Base-by-base conservation (phyloP, 2,888 invertebrate species). In the Aporophyla nigra region DNA sequence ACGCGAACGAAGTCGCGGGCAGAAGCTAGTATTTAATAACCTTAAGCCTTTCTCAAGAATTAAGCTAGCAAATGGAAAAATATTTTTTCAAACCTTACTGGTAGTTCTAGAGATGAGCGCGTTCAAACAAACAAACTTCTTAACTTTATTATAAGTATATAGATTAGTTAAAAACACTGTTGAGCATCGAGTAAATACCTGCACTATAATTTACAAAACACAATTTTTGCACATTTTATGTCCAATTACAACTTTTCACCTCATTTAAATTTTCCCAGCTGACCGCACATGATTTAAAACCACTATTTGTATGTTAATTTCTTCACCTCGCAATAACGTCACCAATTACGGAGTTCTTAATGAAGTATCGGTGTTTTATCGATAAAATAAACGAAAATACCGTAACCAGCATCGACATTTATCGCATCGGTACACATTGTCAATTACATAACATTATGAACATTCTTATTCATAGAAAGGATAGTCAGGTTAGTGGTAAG, bases 271-370 rank as follows among this genome's bases (percentile, higher is more conserved):
- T 21, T n/a, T 70, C 49, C 27, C 71, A 33, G 40, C 27, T 54
- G 67, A 79, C 70, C 51, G 19, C 58, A 56, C 59, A 27, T 82
- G 58, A 59, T 63, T 83, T 62, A 79, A 82, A 79, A 69, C 54
- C 43, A 67, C 62, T 72, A 75, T 70, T 65, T 69, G 56, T 43
- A 80, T 84, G 74, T 84, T 80, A 80, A 84, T 81, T 75, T 80
- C 43, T 72, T 70, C 56, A 71, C 73, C 70, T 59, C 63, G 19
- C 68, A 85, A 71, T 85, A 66, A 71, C 54, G 43, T 65, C 70
- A 65, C 54, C 59, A 76, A 71, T 84, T 85, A 84, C 27, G 51
- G n/a, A 43, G 33, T n/a, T 66, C 12, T 75, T 83, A 75, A 76
- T 84, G 72, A 84, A 73, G 67, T 68, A 62, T 74, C 49, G 61